Evolutionary conservation across 2,113 vertebrate genomes (phyloP).

Genomic region (Sinocyclocheilus rhinocerous): DNA sequence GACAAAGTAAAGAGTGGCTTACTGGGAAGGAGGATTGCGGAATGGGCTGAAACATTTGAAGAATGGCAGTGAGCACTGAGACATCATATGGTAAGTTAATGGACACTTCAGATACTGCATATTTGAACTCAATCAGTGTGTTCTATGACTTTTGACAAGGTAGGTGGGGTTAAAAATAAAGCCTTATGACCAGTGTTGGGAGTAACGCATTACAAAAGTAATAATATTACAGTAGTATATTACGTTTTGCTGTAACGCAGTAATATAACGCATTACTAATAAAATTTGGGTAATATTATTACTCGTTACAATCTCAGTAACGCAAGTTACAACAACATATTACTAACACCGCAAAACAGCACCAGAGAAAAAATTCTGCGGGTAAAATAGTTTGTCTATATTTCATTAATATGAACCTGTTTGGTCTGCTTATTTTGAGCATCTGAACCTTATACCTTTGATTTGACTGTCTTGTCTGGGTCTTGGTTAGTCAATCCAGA

Average conservation of each 20-base stretch:
- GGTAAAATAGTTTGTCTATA: no score
- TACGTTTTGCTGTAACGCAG: no score
- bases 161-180: neutral
- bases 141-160: neutral
- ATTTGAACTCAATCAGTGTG: neutral
- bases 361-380: no score
- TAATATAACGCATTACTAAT: no score
- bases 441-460: neutral
- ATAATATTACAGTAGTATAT: no score
- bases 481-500: neutral
- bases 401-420: neutral
- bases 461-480: neutral
- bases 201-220: no score
- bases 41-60: constrained; percentile 14
- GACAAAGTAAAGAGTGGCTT: neutral
- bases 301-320: no score
- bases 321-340: no score
- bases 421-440: neutral
- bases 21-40: neutral
- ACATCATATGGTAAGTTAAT: neutral
- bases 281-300: no score
- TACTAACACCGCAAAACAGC: no score
- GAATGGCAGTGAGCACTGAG: neutral
- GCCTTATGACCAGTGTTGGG: neutral
- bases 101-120: neutral